Evolutionary conservation across 2,888 invertebrate genomes (phyloP), one percentile per base, ranked within the genome.

Genomic region (Cartodere bifasciata): DNA sequence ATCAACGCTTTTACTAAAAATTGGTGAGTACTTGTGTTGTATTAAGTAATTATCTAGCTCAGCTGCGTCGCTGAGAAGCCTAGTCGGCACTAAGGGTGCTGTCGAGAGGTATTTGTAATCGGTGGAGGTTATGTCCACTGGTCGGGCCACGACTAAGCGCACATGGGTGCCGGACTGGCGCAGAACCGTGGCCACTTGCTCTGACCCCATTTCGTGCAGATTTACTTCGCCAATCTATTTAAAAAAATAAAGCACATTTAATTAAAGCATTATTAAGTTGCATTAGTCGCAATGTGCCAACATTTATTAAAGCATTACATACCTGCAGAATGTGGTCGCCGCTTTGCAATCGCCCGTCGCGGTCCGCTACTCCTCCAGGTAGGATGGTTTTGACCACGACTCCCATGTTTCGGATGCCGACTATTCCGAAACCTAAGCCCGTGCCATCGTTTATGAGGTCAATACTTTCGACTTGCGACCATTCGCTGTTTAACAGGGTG

Each of bases 361-460:
- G 75, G 62, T 97, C 95, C 5, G 98, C 95, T 3, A 95, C 92
- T 31, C 97, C 97, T 4, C 94, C 97, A 1, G 94, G 91, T 36
- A 97, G 66, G 45, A 98, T 95, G 10, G 97, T 97, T 62, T 98
- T 98, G 9, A 98, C 95, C 40, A 98, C 95, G n/a, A 98, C 97
- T 4, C 98, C 97, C 43, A 95, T 94, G 44, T 91, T 91, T 46
- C 94, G 76, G 28, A 87, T 88, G 13, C 97, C 97, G 52, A 98
- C 94, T 50, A 98, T 98, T 53, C 88, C 98, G 65, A 98, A 98
- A 21, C 98, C 98, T 45, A 98, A 74, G 16, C 95, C 95, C 36
- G 91, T 87, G 38, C 94, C 95, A 72, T 97, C 97, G 62, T 97
- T 97, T 25, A 92, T 81, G 41, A 98, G 68, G 57, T 97, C 94